phyloP scores from a whole-genome alignment of 2,888 invertebrate species.

The Melikaiella ostensackeni region DNA sequence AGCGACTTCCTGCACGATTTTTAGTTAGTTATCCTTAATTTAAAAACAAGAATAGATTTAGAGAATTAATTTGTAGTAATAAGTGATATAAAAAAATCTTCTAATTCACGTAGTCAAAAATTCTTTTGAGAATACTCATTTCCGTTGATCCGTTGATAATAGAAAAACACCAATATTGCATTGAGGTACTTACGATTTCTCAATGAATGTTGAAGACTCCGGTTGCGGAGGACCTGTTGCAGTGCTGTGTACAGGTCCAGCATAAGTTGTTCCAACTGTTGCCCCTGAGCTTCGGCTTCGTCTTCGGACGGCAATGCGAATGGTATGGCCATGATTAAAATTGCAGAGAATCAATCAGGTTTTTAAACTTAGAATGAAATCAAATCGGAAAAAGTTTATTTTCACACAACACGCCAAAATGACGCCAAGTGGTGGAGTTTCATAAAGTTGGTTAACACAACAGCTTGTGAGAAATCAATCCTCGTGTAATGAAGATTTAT shows the following conservation, averaged over 20 bases:
- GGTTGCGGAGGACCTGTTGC: conserved; percentile 73
- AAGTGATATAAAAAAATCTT: too few species aligned
- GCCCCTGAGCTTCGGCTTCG: conserved; percentile 69
- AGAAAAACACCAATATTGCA: background rate
- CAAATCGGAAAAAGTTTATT: background rate
- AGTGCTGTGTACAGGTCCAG: conserved; percentile 72
- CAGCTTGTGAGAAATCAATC: background rate
- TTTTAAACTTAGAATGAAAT: background rate
- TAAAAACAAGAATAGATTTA: too few species aligned
- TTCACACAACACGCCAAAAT: background rate
- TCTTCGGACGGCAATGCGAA: conserved; percentile 72
- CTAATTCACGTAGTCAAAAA: too few species aligned
- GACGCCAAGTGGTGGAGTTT: background rate
- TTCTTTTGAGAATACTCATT: too few species aligned
- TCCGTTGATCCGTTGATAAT: too few species aligned
- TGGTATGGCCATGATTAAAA: conserved; percentile 72
- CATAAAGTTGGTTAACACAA: background rate
- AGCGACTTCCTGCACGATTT: too few species aligned
- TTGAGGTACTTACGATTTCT: conserved; percentile 73
- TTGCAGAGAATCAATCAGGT: background rate
- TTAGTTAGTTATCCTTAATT: too few species aligned
- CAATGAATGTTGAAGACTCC: conserved; percentile 70
- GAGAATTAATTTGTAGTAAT: too few species aligned
- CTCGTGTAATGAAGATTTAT: background rate
- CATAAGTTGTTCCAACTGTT: conserved; percentile 74